Percentiles rank a stretch among this genome's conserved stretches.
phyloP scores from a whole-genome alignment of 2,797 vertebrate species.

The Enteromius mattozi region DNA sequence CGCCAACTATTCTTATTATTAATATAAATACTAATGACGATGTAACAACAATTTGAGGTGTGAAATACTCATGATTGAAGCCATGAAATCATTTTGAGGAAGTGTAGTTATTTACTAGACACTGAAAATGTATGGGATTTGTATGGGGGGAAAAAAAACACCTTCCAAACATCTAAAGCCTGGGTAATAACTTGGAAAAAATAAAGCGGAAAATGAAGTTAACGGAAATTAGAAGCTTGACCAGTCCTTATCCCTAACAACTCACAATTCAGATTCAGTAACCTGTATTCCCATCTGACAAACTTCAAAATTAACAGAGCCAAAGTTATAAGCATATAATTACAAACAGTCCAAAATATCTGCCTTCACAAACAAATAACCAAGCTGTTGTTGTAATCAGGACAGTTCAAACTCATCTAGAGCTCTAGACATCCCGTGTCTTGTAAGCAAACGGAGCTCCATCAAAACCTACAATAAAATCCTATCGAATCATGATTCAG shows the following conservation, averaged over 20 bases:
- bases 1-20: background rate
- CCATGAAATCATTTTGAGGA: background rate
- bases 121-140: background rate
- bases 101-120: background rate
- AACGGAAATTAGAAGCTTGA: background rate
- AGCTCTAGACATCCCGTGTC: background rate
- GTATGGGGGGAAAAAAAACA: background rate
- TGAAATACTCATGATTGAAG: constrained; percentile 11
- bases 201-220: background rate
- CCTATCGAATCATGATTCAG: background rate
- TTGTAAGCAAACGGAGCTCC: background rate
- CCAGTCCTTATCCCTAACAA: background rate
- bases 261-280: background rate
- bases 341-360: background rate
- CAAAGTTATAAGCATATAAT: background rate
- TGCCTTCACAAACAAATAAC: background rate
- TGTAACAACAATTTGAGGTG: background rate
- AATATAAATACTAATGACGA: background rate
- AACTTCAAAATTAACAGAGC: constrained; percentile 3
- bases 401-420: background rate
- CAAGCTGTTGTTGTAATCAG: background rate
- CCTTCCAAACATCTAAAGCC: background rate
- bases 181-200: background rate
- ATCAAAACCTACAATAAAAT: constrained; percentile 31
- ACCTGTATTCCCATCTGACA: background rate